Conservation (phyloP, 1,140 invertebrate genomes). For the Lineus longissimus region DNA sequence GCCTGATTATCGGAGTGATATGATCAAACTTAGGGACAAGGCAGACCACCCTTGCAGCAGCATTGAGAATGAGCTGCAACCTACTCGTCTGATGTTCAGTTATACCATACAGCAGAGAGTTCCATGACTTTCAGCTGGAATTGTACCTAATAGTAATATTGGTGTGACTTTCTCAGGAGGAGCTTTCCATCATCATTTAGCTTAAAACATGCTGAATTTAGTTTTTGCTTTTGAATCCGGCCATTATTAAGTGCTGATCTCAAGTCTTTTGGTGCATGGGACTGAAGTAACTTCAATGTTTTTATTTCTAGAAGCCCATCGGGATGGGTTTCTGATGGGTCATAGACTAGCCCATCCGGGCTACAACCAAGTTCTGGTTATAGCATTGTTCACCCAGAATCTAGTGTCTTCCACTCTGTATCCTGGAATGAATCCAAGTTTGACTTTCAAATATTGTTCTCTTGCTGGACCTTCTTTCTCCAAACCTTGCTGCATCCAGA, state of each 20-base stretch:
- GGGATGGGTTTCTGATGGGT: background rate
- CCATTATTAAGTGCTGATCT: background rate
- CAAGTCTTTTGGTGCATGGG: background rate
- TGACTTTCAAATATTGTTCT: background rate
- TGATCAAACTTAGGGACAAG: no score
- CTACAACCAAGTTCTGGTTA: background rate
- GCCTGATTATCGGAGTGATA: no score
- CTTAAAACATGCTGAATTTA: background rate
- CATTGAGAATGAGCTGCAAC: no score
- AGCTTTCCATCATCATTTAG: background rate
- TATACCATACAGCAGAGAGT: no score
- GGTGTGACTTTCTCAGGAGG: background rate
- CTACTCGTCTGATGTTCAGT: no score
- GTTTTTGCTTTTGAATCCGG: background rate
- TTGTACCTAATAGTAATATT: background rate
- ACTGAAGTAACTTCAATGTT: background rate
- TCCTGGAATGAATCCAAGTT: no score
- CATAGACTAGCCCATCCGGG: background rate
- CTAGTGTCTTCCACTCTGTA: background rate
- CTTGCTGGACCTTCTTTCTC: background rate
- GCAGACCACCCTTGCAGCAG: no score
- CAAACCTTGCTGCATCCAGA: background rate
- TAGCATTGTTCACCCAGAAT: background rate
- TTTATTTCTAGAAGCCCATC: conserved; percentile 1
- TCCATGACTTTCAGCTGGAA: no score